These are phyloP conservation scores for Channa maculata DNA, from an alignment of 2,113 vertebrate genomes.

Conservation along the genomic window DNA sequence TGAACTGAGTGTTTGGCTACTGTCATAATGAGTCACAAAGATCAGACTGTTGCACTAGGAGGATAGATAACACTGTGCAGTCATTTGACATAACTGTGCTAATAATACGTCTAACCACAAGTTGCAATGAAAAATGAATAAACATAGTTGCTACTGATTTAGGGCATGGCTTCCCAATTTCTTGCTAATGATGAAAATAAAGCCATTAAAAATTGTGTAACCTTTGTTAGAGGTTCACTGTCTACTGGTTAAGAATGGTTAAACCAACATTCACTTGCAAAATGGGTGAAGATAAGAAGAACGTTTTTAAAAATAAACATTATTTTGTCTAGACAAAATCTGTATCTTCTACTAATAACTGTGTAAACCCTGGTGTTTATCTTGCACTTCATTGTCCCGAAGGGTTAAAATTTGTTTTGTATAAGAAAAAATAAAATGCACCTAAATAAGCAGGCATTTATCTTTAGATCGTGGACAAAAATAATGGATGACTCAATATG, in stretches of 20 bases:
- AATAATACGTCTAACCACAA: not conserved
- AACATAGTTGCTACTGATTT: not conserved
- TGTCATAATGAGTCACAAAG: conserved; percentile 44
- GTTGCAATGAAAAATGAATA: not conserved
- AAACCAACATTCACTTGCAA: not conserved
- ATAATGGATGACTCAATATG: no score
- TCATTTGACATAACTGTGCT: conserved; percentile 20
- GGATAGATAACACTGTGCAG: conserved; percentile 37
- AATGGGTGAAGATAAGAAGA: not conserved
- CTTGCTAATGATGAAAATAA: not conserved
- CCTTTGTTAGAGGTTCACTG: no score
- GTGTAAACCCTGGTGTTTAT: no score
- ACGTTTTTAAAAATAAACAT: not conserved
- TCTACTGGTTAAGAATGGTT: no score
- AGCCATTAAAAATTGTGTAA: not conserved
- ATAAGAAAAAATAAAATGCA: no score
- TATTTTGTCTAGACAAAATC: no score
- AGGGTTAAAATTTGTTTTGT: no score
- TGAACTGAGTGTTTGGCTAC: conserved; percentile 49
- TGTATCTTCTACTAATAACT: no score
- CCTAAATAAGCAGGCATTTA: no score
- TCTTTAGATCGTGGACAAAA: no score
- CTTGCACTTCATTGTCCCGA: no score
- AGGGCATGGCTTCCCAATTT: not conserved
- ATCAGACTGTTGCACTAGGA: conserved; percentile 19